Base-by-base conservation (phyloP, 2,888 invertebrate genomes). In the Ceratothoa steindachneri region DNA sequence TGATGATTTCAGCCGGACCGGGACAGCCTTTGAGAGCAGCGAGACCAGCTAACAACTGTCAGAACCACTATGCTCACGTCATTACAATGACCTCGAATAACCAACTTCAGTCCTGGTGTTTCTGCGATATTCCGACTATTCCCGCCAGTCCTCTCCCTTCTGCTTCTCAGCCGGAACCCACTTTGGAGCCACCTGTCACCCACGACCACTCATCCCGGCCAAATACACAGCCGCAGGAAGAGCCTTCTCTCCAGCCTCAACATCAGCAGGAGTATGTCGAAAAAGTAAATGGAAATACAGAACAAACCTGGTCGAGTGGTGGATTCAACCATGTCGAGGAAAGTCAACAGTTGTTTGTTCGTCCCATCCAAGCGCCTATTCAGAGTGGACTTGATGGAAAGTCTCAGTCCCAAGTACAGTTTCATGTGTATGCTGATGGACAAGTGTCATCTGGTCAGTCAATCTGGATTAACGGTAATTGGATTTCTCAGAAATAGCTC, bases 71-170 rank as follows among this genome's bases (percentile, higher is more conserved):
- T n/a, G 55, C 70, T 1, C 75, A 75, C 52, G 72, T 75, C n/a
- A 53, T 75, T 7, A 75, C 75, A 5, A 67, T 75, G 41, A 72
- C 72, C n/a, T 69, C 67, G 22, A 75, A 75, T 51, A 75, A 72
- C 22, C 72, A 72, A 67, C 72, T 72, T 72, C 75, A 75, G 60
- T 72, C 75, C 9, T 75, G 75, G 75, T 75, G 75, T 52, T 75
- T 75, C 70, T 75, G 75, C 69, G 75, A 75, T n/a, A 70, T 65
- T 41, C 75, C 75, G 19, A 68, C 53, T n/a, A 41, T 68, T n/a
- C 69, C 75, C 12, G 52, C 41, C 15, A 9, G 7, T 41, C 41
- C 41, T 41, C 5, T 41, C 15, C 7, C 5, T 9, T 5, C 7
- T 41, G 41, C 41, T 5, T 41, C 41, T 15, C 41, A 41, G 5